Percentiles rank a stretch among this genome's conserved stretches.
phyloP scores from a whole-genome alignment of 2,888 invertebrate species.

The Drosophila suboccidentalis region DNA sequence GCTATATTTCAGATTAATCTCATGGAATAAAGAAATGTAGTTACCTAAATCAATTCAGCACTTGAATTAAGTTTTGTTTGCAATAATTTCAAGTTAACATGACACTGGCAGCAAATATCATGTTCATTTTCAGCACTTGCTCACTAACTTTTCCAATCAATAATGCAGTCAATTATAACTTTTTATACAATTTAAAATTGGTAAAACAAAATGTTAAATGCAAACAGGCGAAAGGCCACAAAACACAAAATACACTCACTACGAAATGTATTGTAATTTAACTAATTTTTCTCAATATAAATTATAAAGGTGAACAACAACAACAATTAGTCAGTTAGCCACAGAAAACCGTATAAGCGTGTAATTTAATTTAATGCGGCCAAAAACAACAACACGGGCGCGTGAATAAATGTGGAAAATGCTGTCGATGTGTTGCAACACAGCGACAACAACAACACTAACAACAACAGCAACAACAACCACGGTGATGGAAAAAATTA shows the following conservation, averaged over 20 bases:
- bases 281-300: slow-evolving; percentile 69
- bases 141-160: slow-evolving; percentile 1
- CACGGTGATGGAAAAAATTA: too few species aligned
- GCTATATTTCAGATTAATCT: not conserved
- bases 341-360: slow-evolving; percentile 56
- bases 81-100: not conserved
- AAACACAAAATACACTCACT: slow-evolving; percentile 33
- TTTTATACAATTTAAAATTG: slow-evolving; percentile 41
- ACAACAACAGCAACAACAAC: slow-evolving; percentile 17
- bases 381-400: slow-evolving; percentile 38
- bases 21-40: not conserved
- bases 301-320: slow-evolving; percentile 48
- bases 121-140: slow-evolving; percentile 3
- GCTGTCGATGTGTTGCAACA: slow-evolving; percentile 49
- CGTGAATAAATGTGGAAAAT: slow-evolving; percentile 66
- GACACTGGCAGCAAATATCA: slow-evolving; percentile 5
- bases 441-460: slow-evolving; percentile 13
- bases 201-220: slow-evolving; percentile 25
- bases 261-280: slow-evolving; percentile 69
- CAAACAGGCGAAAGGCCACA: slow-evolving; percentile 22
- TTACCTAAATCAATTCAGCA: not conserved
- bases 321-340: slow-evolving; percentile 46
- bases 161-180: slow-evolving; percentile 1
- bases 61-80: not conserved
- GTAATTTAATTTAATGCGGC: slow-evolving; percentile 67